Conservation (phyloP, 2,113 vertebrate species). For the Mormyrus lacerda region DNA sequence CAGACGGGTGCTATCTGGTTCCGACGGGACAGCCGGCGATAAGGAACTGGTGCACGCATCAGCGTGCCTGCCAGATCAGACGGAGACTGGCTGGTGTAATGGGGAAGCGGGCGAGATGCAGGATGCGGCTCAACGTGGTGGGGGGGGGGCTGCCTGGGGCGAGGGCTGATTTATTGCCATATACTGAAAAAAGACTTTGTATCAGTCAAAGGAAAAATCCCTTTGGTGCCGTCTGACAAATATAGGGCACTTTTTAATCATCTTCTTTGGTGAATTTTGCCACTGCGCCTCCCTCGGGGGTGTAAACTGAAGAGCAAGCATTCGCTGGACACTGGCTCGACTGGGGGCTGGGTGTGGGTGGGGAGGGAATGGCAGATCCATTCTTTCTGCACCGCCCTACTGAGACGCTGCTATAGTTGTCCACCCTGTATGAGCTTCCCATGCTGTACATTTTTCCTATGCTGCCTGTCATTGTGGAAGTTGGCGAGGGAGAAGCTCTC, state of each 20-base stretch:
- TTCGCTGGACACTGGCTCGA: not conserved
- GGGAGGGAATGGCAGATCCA: not conserved
- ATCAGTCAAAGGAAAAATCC: not conserved
- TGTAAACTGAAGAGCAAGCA: not conserved
- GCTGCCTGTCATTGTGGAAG: slow-evolving; percentile 25
- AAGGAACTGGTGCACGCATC: not conserved
- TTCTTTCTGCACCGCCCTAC: slow-evolving; percentile 31
- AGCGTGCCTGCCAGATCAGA: not conserved
- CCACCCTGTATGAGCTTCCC: slow-evolving; percentile 55
- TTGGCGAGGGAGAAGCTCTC: slow-evolving; percentile 31
- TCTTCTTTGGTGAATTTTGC: not conserved
- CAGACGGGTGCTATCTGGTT: not conserved
- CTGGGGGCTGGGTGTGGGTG: not conserved
- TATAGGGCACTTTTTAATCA: not conserved
- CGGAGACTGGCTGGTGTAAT: not conserved
- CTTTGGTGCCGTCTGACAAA: not conserved
- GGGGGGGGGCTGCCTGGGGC: not conserved
- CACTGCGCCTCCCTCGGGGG: not conserved
- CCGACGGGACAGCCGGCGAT: not conserved
- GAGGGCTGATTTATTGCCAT: not conserved
- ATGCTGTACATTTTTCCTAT: slow-evolving; percentile 47
- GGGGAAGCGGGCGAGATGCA: not conserved
- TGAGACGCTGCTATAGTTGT: slow-evolving; percentile 34
- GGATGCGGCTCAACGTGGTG: not conserved
- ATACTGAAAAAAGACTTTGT: not conserved